Evolutionary conservation across 2,888 invertebrate species (phyloP), one percentile per base, ranked within the genome.

Genomic region (Tinea trinotella): DNA sequence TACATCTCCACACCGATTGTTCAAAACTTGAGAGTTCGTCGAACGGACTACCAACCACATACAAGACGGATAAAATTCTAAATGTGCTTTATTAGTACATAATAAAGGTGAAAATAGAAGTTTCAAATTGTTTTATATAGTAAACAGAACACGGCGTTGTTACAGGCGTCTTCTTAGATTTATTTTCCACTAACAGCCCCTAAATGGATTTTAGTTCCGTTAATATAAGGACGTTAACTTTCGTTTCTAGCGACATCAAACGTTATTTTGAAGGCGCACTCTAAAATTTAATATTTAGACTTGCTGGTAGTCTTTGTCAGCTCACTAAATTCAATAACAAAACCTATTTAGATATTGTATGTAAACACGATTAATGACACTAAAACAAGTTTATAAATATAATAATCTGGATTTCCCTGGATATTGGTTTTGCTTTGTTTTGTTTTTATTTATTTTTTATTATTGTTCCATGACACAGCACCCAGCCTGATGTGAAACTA

Each of bases 1-100:
- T 82, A 83, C 82, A 83, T 84, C 78, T 71, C 65, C 63, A 66
- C 70, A 67, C 66, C 71, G 70, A 79, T 80, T 82, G 80, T 81
- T 80, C 69, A 62, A 66, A 76, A 75, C 73, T 76, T 61, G 58
- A 60, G 70, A 75, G 83, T 80, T 81, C 80, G 75, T 65, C 70
- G 79, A 77, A 80, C 81, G 69, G 61, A 59, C 65, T 61, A 64
- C 60, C 70, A 50, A 40, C 13, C 13, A 40, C 40, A 40, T 15
- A 12, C 13, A 40, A 40, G 7, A 40, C 13, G 13, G 6, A 24
- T 15, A 13, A n/a, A n/a, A 13, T 3, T 13, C 7, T n/a, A 12
- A 40, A 40, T 40, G 12, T 40, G 13, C 13, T 40, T 15, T 40
- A 40, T 15, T 13, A 40, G 7, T 7, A 15, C 13, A 40, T 15